Percentiles rank a stretch among this genome's conserved stretches.
Conservation (phyloP, 2,888 invertebrate species). For the Nomada flava region DNA sequence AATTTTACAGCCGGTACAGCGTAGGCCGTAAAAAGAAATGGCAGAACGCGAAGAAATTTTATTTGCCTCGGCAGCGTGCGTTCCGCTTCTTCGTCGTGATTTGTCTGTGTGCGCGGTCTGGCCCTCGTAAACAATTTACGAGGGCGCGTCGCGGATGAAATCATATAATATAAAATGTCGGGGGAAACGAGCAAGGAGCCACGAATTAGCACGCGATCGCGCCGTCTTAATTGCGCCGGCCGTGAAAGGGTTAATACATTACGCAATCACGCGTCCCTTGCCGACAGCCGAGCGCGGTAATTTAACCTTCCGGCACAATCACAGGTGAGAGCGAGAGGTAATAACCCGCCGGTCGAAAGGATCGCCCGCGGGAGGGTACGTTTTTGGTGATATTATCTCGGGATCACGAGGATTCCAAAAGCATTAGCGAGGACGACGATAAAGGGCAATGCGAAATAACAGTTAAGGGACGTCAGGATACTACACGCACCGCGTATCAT, state of each 20-base stretch:
- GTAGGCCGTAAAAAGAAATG: constrained; percentile 57
- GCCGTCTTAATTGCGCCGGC: not conserved
- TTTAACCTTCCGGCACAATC: not conserved
- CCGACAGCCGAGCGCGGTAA: not conserved
- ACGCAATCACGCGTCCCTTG: not conserved
- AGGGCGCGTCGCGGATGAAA: constrained; percentile 11
- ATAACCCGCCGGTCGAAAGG: not conserved
- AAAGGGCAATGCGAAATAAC: no score
- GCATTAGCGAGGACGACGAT: not conserved
- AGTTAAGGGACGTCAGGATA: no score
- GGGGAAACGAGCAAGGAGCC: not conserved
- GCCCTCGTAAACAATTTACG: constrained; percentile 37
- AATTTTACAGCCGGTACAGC: constrained; percentile 51
- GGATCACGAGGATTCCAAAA: not conserved
- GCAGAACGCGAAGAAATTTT: constrained; percentile 60
- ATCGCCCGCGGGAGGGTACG: not conserved
- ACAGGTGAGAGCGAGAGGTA: not conserved
- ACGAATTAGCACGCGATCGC: not conserved
- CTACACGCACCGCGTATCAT: not conserved
- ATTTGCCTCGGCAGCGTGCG: constrained; percentile 32
- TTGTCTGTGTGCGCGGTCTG: constrained; percentile 13
- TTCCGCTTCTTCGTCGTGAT: constrained; percentile 25
- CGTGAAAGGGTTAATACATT: not conserved
- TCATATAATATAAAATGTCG: constrained; percentile 1
- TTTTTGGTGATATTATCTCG: not conserved